Percentiles rank a stretch among this genome's conserved stretches.
phyloP scores from a whole-genome alignment of 2,797 vertebrate genomes.

The Anas flavirostris region DNA sequence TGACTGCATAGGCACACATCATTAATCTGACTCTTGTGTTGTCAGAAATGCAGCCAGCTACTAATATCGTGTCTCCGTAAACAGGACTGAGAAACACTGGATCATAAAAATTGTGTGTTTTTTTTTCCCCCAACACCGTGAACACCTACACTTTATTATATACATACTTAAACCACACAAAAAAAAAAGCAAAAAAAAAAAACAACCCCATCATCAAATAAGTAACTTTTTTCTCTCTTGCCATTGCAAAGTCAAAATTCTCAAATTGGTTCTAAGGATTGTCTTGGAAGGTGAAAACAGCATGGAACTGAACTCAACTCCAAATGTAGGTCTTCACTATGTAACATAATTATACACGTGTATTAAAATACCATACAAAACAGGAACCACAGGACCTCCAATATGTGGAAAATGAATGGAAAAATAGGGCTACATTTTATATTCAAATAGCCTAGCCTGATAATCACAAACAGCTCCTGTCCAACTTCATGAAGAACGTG shows the following conservation, averaged over 20 bases:
- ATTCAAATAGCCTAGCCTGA: not conserved
- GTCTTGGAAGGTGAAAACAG: not conserved
- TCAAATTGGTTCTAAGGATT: not conserved
- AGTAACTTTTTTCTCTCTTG: not conserved
- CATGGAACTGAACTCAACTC: not conserved
- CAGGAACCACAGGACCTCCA: not conserved
- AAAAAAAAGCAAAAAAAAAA: not conserved
- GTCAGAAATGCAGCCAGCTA: not conserved
- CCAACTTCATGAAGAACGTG: not conserved
- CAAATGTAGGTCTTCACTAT: not conserved
- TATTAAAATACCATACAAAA: not conserved
- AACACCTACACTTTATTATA: not conserved
- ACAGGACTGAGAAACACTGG: not conserved
- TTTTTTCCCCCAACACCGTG: not conserved
- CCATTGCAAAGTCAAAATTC: not conserved
- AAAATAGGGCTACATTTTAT: not conserved
- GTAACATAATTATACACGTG: not conserved
- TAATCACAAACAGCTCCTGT: not conserved
- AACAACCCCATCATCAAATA: not conserved
- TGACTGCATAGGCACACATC: not conserved
- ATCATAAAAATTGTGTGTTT: not conserved
- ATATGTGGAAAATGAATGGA: not conserved
- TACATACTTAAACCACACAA: not conserved
- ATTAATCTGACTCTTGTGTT: not conserved
- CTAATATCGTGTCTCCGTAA: not conserved